Conservation (phyloP, 2,797 vertebrate genomes). For the Helarctos malayanus region DNA sequence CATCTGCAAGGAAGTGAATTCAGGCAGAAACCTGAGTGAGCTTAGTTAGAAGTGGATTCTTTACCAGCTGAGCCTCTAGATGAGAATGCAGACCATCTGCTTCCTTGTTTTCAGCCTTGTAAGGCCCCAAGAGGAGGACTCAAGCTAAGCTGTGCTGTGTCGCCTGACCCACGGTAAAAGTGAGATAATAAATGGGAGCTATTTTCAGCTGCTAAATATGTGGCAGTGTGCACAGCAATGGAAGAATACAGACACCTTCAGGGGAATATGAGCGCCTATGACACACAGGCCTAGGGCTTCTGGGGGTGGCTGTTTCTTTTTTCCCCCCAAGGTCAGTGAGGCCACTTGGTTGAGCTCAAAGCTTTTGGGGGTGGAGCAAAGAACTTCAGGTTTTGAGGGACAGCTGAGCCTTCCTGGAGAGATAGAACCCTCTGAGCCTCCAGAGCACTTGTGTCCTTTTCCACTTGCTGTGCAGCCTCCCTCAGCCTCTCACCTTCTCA, state of each 20-base stretch:
- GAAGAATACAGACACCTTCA: background rate
- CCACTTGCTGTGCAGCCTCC: background rate
- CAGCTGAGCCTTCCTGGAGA: background rate
- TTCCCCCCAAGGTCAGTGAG: background rate
- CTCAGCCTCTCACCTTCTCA: background rate
- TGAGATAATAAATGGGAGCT: background rate
- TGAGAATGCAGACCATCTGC: background rate
- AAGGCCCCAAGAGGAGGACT: background rate
- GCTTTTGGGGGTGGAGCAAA: background rate
- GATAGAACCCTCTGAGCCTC: background rate
- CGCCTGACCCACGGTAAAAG: background rate
- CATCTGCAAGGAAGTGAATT: background rate
- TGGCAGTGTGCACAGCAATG: background rate
- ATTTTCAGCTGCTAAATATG: background rate
- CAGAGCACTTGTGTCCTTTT: background rate
- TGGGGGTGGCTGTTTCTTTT: background rate
- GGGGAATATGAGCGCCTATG: background rate
- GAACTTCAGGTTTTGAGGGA: background rate
- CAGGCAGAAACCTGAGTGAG: background rate
- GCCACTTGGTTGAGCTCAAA: background rate
- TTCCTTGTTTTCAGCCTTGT: background rate
- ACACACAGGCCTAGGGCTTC: background rate
- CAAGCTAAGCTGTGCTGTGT: background rate
- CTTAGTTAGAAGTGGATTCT: background rate
- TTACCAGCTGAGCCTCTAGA: background rate